phyloP scores from a whole-genome alignment of 2,113 vertebrate species.

The Paratilapia polleni region DNA sequence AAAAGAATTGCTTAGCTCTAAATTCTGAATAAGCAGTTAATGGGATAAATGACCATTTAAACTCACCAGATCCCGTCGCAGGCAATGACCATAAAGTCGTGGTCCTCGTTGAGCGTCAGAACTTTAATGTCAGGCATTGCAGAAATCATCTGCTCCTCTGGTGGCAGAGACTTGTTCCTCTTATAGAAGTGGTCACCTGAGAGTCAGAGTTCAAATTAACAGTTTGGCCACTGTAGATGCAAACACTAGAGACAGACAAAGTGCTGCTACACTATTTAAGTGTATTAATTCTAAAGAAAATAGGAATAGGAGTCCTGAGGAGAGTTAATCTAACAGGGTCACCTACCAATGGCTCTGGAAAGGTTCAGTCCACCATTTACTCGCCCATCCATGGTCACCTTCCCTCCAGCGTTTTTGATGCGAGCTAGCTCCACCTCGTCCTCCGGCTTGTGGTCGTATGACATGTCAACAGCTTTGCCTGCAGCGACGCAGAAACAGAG shows the following conservation, averaged over 20 bases:
- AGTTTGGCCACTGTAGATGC: background rate
- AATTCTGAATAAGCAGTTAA: background rate
- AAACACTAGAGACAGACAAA: background rate
- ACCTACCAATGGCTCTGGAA: constrained; percentile 92
- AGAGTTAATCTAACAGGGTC: background rate
- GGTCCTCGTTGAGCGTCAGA: constrained; percentile 91
- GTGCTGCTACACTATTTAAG: background rate
- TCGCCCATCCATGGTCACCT: constrained; percentile 97
- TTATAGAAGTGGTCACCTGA: constrained; percentile 99
- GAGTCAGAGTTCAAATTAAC: background rate
- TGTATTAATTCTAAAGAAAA: background rate
- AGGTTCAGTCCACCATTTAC: constrained; percentile 98
- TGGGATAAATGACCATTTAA: background rate
- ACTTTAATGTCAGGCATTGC: constrained; percentile 95
- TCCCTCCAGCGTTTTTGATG: constrained; percentile 97
- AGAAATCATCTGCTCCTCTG: constrained; percentile 99
- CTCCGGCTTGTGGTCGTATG: constrained; percentile 97
- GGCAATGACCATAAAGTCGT: constrained; percentile 99
- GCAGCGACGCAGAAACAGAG: background rate
- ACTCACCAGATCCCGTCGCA: constrained; percentile 97
- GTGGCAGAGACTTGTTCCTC: constrained; percentile 92
- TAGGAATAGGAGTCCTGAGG: background rate
- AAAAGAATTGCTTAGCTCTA: background rate
- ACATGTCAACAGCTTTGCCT: constrained; percentile 96
- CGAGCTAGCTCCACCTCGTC: constrained; percentile 94